phyloP scores from a whole-genome alignment of 35 echinoderm and acorn worm genomes.

The Ophioderma brevispina region DNA sequence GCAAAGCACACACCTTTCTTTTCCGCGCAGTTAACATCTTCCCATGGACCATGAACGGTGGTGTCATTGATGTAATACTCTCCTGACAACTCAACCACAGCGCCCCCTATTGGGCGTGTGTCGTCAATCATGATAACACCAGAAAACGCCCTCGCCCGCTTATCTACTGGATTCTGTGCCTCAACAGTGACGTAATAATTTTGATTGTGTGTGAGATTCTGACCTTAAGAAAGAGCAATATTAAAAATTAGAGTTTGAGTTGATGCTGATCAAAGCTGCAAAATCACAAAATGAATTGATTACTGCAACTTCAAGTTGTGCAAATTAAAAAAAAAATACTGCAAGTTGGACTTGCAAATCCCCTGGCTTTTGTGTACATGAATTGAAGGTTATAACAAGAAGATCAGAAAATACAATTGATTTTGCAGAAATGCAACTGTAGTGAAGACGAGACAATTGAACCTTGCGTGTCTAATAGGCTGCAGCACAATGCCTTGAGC shows the following conservation, averaged over 20 bases:
- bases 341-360: not conserved
- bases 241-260: too few species aligned
- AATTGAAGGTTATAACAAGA: not conserved
- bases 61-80: slow-evolving; percentile 16
- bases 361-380: not conserved
- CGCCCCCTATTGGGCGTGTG: slow-evolving; percentile 28
- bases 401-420: too few species aligned
- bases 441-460: too few species aligned
- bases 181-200: slow-evolving; percentile 21
- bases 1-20: too few species aligned
- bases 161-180: slow-evolving; percentile 27
- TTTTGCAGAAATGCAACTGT: too few species aligned
- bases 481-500: too few species aligned
- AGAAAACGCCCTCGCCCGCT: slow-evolving; percentile 27
- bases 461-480: too few species aligned
- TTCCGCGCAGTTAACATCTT: not conserved
- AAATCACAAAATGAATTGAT: not conserved
- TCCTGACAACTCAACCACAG: slow-evolving; percentile 35
- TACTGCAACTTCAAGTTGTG: not conserved
- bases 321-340: not conserved
- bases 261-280: too few species aligned
- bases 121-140: slow-evolving; percentile 27
- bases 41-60: not conserved
- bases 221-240: too few species aligned
- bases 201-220: slow-evolving; percentile 13